Percentiles rank a stretch among this genome's conserved stretches.
Conservation (phyloP, 2,888 invertebrate species). For the Drosophila helvetica region DNA sequence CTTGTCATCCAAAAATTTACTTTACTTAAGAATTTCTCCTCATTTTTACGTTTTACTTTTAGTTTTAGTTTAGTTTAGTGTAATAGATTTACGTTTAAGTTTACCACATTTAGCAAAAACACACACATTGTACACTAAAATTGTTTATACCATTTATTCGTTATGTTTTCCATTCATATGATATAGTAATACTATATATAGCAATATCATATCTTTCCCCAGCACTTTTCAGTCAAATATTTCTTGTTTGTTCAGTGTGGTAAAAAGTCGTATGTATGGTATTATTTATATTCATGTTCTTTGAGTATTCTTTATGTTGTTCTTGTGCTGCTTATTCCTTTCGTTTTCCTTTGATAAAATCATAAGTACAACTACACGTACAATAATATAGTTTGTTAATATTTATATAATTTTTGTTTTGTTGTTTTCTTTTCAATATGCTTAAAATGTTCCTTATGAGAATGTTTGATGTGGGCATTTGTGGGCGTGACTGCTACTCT, state of each 20-base stretch:
- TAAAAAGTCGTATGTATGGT: constrained; percentile 51
- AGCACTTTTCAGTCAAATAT: constrained; percentile 77
- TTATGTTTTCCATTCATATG: constrained; percentile 42
- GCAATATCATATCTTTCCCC: constrained; percentile 57
- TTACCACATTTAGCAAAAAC: constrained; percentile 81
- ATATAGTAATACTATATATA: constrained; percentile 31
- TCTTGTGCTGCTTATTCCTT: constrained; percentile 17
- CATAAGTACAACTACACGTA: constrained; percentile 73
- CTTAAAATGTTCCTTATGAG: constrained; percentile 28
- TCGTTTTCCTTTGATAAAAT: constrained; percentile 53
- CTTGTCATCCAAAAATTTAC: constrained; percentile 79
- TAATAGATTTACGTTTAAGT: constrained; percentile 67
- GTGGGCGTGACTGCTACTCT: constrained; percentile 61
- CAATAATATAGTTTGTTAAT: constrained; percentile 49
- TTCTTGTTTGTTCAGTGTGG: constrained; percentile 72
- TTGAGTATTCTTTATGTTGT: constrained; percentile 65
- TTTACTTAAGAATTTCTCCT: constrained; percentile 73
- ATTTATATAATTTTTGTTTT: constrained; percentile 31
- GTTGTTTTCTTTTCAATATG: constrained; percentile 9
- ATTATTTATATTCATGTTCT: constrained; percentile 48
- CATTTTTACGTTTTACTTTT: constrained; percentile 26
- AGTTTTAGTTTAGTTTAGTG: constrained; percentile 52
- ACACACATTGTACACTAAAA: constrained; percentile 78
- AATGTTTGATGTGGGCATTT: constrained; percentile 43
- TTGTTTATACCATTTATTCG: constrained; percentile 56